A percentile compares a stretch with the other conserved stretches of the same genome.
phyloP scores from a whole-genome alignment of 1,140 invertebrate species.

The Orius laevigatus region DNA sequence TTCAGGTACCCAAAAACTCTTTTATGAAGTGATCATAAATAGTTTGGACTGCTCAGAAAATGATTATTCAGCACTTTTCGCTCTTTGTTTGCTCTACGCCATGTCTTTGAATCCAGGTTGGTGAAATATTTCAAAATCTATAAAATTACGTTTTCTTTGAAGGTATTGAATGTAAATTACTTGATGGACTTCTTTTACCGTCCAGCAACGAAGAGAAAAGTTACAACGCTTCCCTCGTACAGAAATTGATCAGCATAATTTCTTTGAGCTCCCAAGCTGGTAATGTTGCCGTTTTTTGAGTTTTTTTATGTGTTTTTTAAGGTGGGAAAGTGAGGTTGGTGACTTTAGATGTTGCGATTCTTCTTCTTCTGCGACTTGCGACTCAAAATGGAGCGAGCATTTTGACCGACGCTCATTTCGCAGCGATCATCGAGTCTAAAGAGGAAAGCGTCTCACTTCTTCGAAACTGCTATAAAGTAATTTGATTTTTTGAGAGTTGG shows the following conservation, averaged over 20 bases:
- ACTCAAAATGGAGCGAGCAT: constrained; percentile 33
- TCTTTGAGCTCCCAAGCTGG: constrained; percentile 63
- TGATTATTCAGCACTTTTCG: constrained; percentile 86
- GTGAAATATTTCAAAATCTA: constrained; percentile 1
- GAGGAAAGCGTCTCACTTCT: constrained; percentile 74
- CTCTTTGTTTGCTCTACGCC: constrained; percentile 81
- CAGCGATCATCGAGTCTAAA: constrained; percentile 56
- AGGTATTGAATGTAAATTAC: constrained; percentile 60
- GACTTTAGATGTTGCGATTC: constrained; percentile 75
- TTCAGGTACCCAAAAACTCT: constrained; percentile 31
- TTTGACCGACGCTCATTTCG: constrained; percentile 45
- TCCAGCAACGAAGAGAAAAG: constrained; percentile 26
- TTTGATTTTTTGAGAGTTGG: constrained; percentile 13
- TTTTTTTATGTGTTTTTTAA: constrained; percentile 24
- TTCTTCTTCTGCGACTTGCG: constrained; percentile 48
- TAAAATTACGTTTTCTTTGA: too few relatives aligned
- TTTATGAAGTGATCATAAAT: constrained; percentile 74
- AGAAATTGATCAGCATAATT: constrained; percentile 64
- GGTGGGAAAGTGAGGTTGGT: constrained; percentile 73
- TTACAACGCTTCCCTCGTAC: constrained; percentile 61
- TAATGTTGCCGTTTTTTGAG: too few relatives aligned
- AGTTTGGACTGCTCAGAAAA: constrained; percentile 75
- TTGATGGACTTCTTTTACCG: constrained; percentile 41
- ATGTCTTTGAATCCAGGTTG: constrained; percentile 85
- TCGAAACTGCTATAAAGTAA: constrained; percentile 80